Conservation (phyloP, 2,888 invertebrate species). For the Amiota communis region DNA sequence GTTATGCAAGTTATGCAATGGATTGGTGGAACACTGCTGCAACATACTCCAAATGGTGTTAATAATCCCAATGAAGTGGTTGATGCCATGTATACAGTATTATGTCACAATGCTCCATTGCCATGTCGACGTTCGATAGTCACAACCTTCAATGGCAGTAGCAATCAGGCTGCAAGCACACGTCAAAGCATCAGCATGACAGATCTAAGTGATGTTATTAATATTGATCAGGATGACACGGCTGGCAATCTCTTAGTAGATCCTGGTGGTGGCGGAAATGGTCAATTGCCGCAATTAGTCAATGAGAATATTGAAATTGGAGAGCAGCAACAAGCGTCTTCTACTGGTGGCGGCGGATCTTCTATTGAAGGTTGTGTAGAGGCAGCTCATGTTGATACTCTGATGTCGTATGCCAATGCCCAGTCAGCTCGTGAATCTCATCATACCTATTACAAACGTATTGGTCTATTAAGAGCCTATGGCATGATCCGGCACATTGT, state of each 20-base stretch:
- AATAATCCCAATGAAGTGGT: conserved; percentile 79
- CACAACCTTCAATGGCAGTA: conserved; percentile 40
- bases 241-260: conserved; percentile 52
- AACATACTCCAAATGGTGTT: conserved; percentile 76
- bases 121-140: conserved; percentile 77
- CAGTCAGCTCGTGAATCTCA: conserved; percentile 79
- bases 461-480: conserved; percentile 84
- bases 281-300: conserved; percentile 17
- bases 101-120: conserved; percentile 85
- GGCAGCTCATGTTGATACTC: conserved; percentile 82
- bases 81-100: conserved; percentile 86
- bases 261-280: conserved; percentile 33
- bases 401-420: conserved; percentile 89
- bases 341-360: not conserved
- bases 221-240: conserved; percentile 72
- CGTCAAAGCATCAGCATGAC: conserved; percentile 52
- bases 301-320: conserved; percentile 26
- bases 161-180: conserved; percentile 44
- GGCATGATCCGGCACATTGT: conserved; percentile 88
- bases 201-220: conserved; percentile 72
- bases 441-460: conserved; percentile 77
- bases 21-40: conserved; percentile 78
- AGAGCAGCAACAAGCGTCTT: conserved; percentile 13
- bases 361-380: conserved; percentile 76
- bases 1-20: conserved; percentile 80